These are phyloP conservation scores for Leucoptera coffeella DNA, from an alignment of 2,888 invertebrate species.

Conservation along the genomic window DNA sequence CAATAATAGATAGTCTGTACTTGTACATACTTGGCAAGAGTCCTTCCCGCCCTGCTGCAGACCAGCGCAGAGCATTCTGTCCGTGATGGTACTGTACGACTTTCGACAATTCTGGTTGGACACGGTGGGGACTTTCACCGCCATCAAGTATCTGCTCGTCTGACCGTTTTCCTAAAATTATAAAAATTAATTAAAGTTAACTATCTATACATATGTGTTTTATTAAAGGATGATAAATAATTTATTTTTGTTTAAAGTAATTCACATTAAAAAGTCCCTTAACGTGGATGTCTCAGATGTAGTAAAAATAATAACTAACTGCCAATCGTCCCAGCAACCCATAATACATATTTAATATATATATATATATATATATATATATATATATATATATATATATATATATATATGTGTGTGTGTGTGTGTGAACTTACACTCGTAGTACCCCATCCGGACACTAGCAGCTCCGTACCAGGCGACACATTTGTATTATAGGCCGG, in stretches of 20 bases:
- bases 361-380: too few species aligned
- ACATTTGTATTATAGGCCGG: conserved; percentile 11
- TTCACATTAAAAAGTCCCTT: too few species aligned
- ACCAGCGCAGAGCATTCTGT: conserved; percentile 17
- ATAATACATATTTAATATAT: too few species aligned
- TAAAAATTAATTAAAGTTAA: background rate
- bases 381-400: too few species aligned
- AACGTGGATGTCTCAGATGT: too few species aligned
- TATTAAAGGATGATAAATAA: too few species aligned
- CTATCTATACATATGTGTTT: too few species aligned
- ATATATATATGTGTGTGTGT: too few species aligned
- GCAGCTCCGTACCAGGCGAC: conserved; percentile 12
- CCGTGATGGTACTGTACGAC: conserved; percentile 14
- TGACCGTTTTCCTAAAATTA: conserved; percentile 17
- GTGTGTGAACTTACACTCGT: conserved; percentile 22
- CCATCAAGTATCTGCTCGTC: conserved; percentile 15
- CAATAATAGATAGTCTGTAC: too few species aligned
- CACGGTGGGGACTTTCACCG: conserved; percentile 14
- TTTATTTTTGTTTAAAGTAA: too few species aligned
- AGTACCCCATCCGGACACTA: conserved; percentile 33
- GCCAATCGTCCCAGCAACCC: too few species aligned
- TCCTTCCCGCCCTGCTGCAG: conserved; percentile 9
- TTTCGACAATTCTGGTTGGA: conserved; percentile 12
- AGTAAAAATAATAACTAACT: too few species aligned
- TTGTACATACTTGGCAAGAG: conserved; percentile 10